A percentile compares a stretch with the other conserved stretches of the same genome.
Conservation (phyloP, 2,888 invertebrate species). For the Cyclophora punctaria region DNA sequence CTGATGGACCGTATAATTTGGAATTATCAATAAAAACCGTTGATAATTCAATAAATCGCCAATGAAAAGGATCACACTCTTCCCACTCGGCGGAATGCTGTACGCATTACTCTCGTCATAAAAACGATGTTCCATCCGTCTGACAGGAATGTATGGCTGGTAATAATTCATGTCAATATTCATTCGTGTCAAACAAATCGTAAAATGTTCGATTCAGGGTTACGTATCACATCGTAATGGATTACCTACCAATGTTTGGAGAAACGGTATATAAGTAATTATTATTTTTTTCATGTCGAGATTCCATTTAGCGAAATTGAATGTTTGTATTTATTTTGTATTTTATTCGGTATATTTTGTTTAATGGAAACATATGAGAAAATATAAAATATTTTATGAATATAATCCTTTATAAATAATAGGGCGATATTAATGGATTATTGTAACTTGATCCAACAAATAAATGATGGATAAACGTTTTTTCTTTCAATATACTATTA, state of each 20-base stretch:
- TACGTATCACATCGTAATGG: conserved; percentile 25
- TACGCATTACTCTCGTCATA: conserved; percentile 42
- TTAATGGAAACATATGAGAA: too few relatives aligned
- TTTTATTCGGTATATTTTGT: too few relatives aligned
- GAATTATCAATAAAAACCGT: conserved; percentile 12
- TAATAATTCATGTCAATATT: conserved; percentile 55
- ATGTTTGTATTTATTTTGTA: too few relatives aligned
- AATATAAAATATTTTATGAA: too few relatives aligned
- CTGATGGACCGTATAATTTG: too few relatives aligned
- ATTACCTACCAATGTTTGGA: conserved; percentile 8
- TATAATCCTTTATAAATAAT: too few relatives aligned
- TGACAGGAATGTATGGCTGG: conserved; percentile 38
- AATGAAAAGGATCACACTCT: conserved; percentile 46
- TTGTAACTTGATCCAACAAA: too few relatives aligned
- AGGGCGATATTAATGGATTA: too few relatives aligned
- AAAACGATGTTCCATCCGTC: conserved; percentile 43
- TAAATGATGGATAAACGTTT: too few relatives aligned
- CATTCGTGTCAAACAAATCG: conserved; percentile 56
- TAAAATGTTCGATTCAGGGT: conserved; percentile 35
- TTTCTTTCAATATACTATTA: too few relatives aligned
- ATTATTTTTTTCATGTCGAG: not conserved
- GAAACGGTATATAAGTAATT: conserved; percentile 9
- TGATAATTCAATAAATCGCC: conserved; percentile 45
- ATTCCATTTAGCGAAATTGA: too few relatives aligned
- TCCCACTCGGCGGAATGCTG: conserved; percentile 20